Evolutionary conservation across 2,113 vertebrate genomes (phyloP), one percentile per base, ranked within the genome.

Genomic region (Macrotus californicus): DNA sequence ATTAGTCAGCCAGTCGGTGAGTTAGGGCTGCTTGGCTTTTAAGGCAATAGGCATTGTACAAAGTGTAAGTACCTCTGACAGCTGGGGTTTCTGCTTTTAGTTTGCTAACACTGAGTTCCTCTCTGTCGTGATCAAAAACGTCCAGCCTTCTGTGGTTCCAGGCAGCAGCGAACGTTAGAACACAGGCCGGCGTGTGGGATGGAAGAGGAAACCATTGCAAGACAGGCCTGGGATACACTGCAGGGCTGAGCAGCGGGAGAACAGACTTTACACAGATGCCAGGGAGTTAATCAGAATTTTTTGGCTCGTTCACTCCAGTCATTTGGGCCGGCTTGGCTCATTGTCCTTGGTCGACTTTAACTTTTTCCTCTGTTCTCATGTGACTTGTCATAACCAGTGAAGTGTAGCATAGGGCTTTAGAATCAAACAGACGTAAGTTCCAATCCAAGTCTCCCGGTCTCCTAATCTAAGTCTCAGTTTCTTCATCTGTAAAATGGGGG

Each of bases 1-100:
- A 97, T 97, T 96, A 97, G 82, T 91, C 89, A 92, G 77, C 87
- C 89, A 85, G 94, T 96, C 84, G 76, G 84, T 84, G 94, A 86
- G 70, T 95, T 93, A 93, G 52, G 94, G 77, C 69, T n/a, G 9
- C 85, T 93, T 88, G 84, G 8, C 86, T 96, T 94, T 29, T 73
- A 66, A 86, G 83, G 94, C 83, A 96, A 31, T 16, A 94, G 82
- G 76, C 48, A 89, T 93, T 11, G 3, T 73, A 80, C 64, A 93
- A 87, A 83, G 72, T 0, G 36, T 90, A 54, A 41, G 39, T 76
- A 8, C 73, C 52, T 89, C 54, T 66, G 94, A 14, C 75, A 26
- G 87, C 41, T 91, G 39, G 95, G 81, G 70, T 96, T 70, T 85
- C n/a, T 0, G 4, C 5, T 83, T 48, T 76, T 13, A 50, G 91